phyloP scores from a whole-genome alignment of 2,113 vertebrate species.

The Catharus fuscescens region DNA sequence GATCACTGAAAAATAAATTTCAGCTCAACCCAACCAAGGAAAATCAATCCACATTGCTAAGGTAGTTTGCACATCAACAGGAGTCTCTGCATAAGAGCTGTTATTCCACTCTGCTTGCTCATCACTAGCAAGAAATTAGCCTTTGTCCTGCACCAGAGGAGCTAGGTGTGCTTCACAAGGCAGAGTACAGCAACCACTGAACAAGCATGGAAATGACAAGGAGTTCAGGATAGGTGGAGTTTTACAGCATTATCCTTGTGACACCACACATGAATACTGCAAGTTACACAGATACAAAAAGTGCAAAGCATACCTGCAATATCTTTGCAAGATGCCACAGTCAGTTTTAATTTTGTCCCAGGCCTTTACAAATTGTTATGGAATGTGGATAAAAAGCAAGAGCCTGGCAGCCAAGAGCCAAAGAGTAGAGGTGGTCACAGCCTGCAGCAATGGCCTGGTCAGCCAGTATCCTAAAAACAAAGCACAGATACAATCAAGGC shows the following conservation, averaged over 20 bases:
- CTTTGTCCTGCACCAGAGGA: not conserved
- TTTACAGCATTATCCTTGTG: not conserved
- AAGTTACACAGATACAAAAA: not conserved
- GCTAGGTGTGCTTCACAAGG: not conserved
- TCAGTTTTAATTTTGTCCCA: not conserved
- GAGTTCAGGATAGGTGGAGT: not conserved
- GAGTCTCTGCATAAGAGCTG: not conserved
- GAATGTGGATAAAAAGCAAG: not conserved
- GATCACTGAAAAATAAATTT: slow-evolving; percentile 10
- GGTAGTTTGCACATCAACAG: not conserved
- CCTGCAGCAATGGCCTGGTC: not conserved
- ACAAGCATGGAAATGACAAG: not conserved
- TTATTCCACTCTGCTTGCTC: not conserved
- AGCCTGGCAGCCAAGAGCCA: not conserved
- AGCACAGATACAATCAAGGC: not conserved
- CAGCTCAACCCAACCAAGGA: not conserved
- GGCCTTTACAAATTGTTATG: not conserved
- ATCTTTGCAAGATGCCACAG: not conserved
- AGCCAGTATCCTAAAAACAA: not conserved
- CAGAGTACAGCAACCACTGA: not conserved
- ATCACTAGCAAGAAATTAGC: not conserved
- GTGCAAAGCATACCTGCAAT: not conserved
- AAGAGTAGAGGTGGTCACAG: too few species aligned
- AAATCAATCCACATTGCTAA: not conserved
- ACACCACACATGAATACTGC: not conserved